Percentiles rank a stretch among this genome's conserved stretches.
Evolutionary conservation across 2,888 invertebrate species (phyloP).

Genomic region (Drymonia ruficornis): DNA sequence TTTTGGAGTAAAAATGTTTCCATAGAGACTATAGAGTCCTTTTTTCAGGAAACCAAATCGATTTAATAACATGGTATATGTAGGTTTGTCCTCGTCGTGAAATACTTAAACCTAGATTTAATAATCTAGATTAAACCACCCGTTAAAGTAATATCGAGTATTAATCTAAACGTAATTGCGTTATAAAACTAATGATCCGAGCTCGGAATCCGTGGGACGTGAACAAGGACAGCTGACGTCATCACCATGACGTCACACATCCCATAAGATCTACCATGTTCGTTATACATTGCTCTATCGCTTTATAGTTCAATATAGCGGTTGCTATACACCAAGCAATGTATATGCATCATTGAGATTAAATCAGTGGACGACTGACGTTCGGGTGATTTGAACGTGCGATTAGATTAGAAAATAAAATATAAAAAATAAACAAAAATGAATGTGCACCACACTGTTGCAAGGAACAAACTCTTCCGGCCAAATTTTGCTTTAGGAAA

Average conservation of each 20-base stretch:
- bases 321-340: conserved; percentile 45
- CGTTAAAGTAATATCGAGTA: conserved; percentile 8
- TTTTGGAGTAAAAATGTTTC: too few species aligned
- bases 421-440: conserved; percentile 44
- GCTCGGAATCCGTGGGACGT: conserved; percentile 46
- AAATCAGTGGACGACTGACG: conserved; percentile 57
- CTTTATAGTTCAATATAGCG: conserved; percentile 47
- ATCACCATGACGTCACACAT: conserved; percentile 74
- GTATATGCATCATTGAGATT: conserved; percentile 58
- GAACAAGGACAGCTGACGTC: conserved; percentile 71
- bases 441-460: conserved; percentile 69
- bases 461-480: conserved; percentile 54
- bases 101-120: too few species aligned
- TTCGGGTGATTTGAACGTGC: conserved; percentile 61
- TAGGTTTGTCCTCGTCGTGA: too few species aligned
- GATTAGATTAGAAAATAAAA: conserved; percentile 37
- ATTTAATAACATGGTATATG: too few species aligned
- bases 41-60: too few species aligned
- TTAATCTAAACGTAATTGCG: conserved; percentile 43
- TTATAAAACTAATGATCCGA: conserved; percentile 47
- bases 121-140: conserved; percentile 2
- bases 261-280: conserved; percentile 57
- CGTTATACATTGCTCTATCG: conserved; percentile 61
- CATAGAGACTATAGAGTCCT: too few species aligned
- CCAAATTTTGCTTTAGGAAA: conserved; percentile 57